phyloP scores from a whole-genome alignment of 2,113 vertebrate genomes.

The Aleadryas rufinucha region DNA sequence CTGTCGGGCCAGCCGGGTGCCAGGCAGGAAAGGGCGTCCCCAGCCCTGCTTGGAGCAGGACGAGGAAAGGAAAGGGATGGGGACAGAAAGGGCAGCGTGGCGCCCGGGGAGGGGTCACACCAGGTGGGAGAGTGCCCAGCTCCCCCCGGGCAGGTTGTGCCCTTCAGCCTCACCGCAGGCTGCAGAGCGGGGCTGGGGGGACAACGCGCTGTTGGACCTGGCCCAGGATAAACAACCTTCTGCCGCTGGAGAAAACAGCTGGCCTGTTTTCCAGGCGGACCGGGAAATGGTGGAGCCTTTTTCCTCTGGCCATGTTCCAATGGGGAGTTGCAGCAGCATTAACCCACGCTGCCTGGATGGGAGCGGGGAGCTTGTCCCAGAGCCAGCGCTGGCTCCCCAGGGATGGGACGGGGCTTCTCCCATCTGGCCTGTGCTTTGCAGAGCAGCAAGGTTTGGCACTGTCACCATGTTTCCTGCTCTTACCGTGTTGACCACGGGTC shows the following conservation, averaged over 20 bases:
- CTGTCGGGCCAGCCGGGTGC: background rate
- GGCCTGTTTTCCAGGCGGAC: constrained; percentile 22
- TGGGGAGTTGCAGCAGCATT: background rate
- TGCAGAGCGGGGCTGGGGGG: background rate
- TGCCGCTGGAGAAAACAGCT: constrained; percentile 24
- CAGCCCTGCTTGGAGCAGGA: background rate
- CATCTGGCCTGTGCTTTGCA: no score
- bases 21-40: constrained; percentile 66
- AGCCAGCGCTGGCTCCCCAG: background rate
- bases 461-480: rapidly evolving
- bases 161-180: background rate
- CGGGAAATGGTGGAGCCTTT: constrained; percentile 25
- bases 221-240: constrained; percentile 54
- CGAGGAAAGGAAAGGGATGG: constrained; percentile 16
- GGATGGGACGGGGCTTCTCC: background rate
- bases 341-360: background rate
- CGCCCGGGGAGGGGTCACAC: background rate
- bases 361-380: rapidly evolving
- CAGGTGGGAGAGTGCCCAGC: background rate
- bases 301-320: constrained; percentile 38
- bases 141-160: background rate
- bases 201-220: background rate
- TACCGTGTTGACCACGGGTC: rapidly evolving
- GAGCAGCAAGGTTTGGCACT: no score
- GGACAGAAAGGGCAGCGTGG: constrained; percentile 45